Percentiles rank a stretch among this genome's conserved stretches.
Conservation (phyloP, 2,797 vertebrate species). For the Arremon brunneinucha region DNA sequence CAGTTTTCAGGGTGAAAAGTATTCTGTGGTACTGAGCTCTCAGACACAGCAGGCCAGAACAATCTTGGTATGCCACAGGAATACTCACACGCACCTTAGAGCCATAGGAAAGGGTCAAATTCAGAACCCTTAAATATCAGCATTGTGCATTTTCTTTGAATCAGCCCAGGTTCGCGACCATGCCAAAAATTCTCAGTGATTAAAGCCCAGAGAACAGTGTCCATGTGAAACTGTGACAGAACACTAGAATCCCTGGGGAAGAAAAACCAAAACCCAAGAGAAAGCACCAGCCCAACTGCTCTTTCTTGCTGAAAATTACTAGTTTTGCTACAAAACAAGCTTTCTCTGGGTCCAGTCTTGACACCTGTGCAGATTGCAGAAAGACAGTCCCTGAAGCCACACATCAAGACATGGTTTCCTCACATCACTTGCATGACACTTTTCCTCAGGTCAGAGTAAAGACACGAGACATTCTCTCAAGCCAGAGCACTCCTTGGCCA, state of each 20-base stretch:
- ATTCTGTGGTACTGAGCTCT: not conserved
- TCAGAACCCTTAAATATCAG: not conserved
- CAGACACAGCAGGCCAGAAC: rapidly evolving
- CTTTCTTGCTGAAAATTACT: not conserved
- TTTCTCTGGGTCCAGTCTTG: not conserved
- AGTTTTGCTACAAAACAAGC: rapidly evolving
- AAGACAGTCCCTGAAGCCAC: not conserved
- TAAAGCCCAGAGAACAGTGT: not conserved
- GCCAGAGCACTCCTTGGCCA: not conserved
- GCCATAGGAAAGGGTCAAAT: not conserved
- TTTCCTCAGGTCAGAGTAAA: not conserved
- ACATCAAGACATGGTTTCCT: not conserved
- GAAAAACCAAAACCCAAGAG: not conserved
- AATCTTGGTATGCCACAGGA: not conserved
- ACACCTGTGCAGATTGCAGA: not conserved
- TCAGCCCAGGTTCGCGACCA: not conserved
- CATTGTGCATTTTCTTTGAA: not conserved
- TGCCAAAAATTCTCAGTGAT: not conserved
- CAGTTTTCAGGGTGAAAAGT: not conserved
- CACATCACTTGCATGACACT: not conserved
- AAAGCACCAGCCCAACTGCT: not conserved
- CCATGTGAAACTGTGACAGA: not conserved
- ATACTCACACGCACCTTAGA: rapidly evolving
- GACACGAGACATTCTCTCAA: not conserved
- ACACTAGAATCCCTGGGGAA: not conserved